A percentile compares a stretch with the other conserved stretches of the same genome.
phyloP scores from a whole-genome alignment of 2,888 invertebrate genomes.

The Trissolcus brochymenae region DNA sequence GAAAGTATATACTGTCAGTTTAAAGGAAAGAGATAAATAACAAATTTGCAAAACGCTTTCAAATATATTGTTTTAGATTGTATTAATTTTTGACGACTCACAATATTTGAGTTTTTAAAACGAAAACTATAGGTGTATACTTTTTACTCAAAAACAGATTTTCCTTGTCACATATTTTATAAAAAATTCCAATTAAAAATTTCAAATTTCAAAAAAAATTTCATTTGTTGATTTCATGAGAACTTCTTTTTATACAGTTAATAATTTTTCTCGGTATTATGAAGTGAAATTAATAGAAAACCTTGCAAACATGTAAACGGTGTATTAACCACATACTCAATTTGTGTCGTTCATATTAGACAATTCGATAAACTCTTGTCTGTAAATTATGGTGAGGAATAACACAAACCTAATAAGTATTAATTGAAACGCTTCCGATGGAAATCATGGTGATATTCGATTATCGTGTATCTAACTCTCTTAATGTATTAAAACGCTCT shows the following conservation, averaged over 20 bases:
- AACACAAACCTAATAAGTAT: slow-evolving; percentile 27
- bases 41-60: background rate
- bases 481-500: slow-evolving; percentile 49
- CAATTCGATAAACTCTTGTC: background rate
- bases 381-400: slow-evolving; percentile 21
- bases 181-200: too few relatives aligned
- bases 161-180: too few relatives aligned
- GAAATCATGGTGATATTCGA: slow-evolving; percentile 49
- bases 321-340: background rate
- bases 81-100: background rate
- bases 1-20: background rate
- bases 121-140: background rate
- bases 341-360: background rate
- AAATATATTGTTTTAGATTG: background rate
- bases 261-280: too few relatives aligned
- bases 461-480: slow-evolving; percentile 30
- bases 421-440: slow-evolving; percentile 36
- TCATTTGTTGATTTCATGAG: too few relatives aligned
- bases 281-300: too few relatives aligned
- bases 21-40: background rate
- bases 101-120: background rate
- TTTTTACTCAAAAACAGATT: too few relatives aligned
- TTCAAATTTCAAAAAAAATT: too few relatives aligned
- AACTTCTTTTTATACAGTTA: too few relatives aligned
- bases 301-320: background rate